Percentiles rank a stretch among this genome's conserved stretches.
Conservation (phyloP, 2,888 invertebrate genomes). For the Ethmia dodecea region DNA sequence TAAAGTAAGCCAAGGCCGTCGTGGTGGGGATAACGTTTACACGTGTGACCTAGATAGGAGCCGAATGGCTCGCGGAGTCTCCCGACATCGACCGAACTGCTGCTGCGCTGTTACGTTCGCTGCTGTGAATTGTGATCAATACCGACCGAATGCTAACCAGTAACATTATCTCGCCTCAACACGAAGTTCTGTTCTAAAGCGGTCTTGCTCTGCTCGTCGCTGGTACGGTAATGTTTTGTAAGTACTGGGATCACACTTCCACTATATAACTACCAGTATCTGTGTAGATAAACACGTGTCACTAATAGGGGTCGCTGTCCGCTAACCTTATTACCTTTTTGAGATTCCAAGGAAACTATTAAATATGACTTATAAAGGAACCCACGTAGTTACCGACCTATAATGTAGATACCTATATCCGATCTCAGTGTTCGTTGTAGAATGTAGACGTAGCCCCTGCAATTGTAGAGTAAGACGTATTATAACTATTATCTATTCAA, state of each 20-base stretch:
- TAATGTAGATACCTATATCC: too few species aligned
- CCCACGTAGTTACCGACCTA: too few species aligned
- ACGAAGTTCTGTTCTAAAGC: conserved; percentile 26
- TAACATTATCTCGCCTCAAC: conserved; percentile 28
- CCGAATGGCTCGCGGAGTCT: conserved; percentile 53
- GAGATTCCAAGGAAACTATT: too few species aligned
- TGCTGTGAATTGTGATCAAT: conserved; percentile 54
- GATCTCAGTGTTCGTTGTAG: too few species aligned
- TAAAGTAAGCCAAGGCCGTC: conserved; percentile 75
- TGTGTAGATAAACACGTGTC: conserved; percentile 38
- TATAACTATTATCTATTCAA: too few species aligned
- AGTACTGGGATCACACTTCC: too few species aligned
- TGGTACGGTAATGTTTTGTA: too few species aligned
- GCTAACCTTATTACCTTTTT: too few species aligned
- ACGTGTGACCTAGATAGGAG: conserved; percentile 74
- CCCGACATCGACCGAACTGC: conserved; percentile 43
- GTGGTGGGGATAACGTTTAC: conserved; percentile 72
- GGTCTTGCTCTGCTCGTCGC: too few species aligned
- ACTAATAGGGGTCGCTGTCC: conserved; percentile 48
- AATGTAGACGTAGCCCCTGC: too few species aligned
- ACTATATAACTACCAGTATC: conserved; percentile 38
- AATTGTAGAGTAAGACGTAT: too few species aligned
- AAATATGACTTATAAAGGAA: too few species aligned
- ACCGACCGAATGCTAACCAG: conserved; percentile 36
- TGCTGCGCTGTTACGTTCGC: conserved; percentile 27